These are phyloP conservation scores for Cepaea nemoralis DNA, from an alignment of 1,140 invertebrate species.

Conservation along the genomic window DNA sequence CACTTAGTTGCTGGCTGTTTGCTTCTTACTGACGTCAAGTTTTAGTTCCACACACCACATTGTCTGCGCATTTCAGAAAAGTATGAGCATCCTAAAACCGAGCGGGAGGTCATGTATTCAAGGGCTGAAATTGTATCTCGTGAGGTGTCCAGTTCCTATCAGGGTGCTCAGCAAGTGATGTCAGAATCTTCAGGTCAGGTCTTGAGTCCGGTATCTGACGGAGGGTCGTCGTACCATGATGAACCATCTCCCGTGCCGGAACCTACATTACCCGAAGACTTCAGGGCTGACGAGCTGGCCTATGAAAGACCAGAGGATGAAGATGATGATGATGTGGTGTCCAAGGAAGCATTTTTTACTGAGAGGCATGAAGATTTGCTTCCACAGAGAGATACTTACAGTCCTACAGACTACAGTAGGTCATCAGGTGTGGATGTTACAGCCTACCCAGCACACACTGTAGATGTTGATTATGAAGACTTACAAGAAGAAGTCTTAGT, in stretches of 20 bases:
- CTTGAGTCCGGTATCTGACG: slow-evolving; percentile 46
- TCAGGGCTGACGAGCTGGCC: slow-evolving; percentile 35
- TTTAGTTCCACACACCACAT: slow-evolving; percentile 2
- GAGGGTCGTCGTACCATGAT: slow-evolving; percentile 44
- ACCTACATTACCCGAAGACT: slow-evolving; percentile 47
- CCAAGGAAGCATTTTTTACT: not conserved
- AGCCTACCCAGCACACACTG: no score
- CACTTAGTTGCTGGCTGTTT: not conserved
- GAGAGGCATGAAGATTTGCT: not conserved
- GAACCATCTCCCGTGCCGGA: slow-evolving; percentile 53
- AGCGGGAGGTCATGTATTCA: slow-evolving; percentile 33
- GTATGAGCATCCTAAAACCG: not conserved
- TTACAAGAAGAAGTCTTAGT: no score
- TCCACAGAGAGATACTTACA: not conserved
- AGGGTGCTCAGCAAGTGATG: not conserved
- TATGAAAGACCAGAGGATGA: slow-evolving; percentile 31
- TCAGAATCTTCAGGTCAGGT: slow-evolving; percentile 39
- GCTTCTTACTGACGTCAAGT: not conserved
- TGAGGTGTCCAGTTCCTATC: not conserved
- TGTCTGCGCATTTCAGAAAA: slow-evolving; percentile 35
- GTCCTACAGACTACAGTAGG: not conserved
- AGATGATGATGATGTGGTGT: not conserved
- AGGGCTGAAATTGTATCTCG: slow-evolving; percentile 24
- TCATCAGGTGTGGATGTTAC: not conserved
- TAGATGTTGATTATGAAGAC: not conserved